Base-by-base conservation (phyloP, 2,797 vertebrate genomes). In the Erethizon dorsatum region DNA sequence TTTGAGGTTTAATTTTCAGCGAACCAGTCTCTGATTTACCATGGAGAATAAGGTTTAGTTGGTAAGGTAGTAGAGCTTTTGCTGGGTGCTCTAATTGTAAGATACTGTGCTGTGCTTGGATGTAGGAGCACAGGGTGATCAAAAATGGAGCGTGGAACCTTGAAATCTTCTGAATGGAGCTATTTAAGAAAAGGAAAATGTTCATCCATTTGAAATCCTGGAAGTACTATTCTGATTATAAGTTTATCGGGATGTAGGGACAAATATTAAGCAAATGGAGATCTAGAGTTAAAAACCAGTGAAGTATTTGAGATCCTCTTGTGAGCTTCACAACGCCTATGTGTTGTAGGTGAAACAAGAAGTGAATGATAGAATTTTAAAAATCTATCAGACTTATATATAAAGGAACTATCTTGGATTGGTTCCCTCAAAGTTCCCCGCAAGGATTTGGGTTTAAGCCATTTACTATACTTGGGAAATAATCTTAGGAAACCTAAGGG, bases 201-300 rank as follows among this genome's bases (percentile, higher is more conserved):
- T 63, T 9, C 24, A 33, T 59, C 31, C 10, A 14, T 73, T 50
- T 88, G n/a, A 90, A 96, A 63, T 69, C 3, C 20, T 84, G 63
- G 37, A 33, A 52, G 15, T 47, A 59, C 4, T 82, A 2, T 82
- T 87, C n/a, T 80, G 45, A 41, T 28, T 57, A 54, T 6, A 80
- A 90, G 71, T 47, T 94, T 33, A 12, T 37, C 8, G 24, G 10
- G n/a, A 84, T 26, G 2, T 20, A 22, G 10, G 67, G 28, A 94
- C 37, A 65, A 15, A 5, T 26, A 54, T 0, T 54, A 41, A 83
- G 41, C n/a, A 52, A 56, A 69, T 37, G 15, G 6, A 94, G 14
- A 96, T 47, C 33, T 26, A 90, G 56, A 82, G 28, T 96, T 71
- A 69, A 80, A 94, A 83, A 80, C 77, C 26, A 90, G 11, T 6